A percentile compares a stretch with the other conserved stretches of the same genome.
phyloP scores from a whole-genome alignment of 1,140 invertebrate species.

The Procambarus virginalis region DNA sequence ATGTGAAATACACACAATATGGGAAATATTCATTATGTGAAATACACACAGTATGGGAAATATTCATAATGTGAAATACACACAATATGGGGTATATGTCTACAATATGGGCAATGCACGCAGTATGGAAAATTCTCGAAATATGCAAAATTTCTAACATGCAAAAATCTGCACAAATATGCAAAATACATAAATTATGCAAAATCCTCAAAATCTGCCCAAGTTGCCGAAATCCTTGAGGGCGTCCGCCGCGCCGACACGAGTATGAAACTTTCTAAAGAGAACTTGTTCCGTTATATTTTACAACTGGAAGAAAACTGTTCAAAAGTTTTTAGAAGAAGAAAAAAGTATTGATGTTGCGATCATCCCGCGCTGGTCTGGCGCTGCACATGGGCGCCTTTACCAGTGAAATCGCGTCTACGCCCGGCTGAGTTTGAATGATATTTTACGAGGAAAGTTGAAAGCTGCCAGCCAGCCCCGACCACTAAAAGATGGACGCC shows the following conservation, averaged over 20 bases:
- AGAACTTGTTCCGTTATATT: neutral
- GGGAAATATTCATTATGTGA: too few species aligned
- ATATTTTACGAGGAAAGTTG: conserved; percentile 11
- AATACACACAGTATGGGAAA: too few species aligned
- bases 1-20: too few species aligned
- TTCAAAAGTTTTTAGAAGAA: neutral
- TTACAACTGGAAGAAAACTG: neutral
- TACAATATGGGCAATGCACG: too few species aligned
- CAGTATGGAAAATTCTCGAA: too few species aligned
- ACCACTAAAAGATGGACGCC: conserved; percentile 9
- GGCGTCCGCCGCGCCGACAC: neutral
- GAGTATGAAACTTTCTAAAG: neutral
- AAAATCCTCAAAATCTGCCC: too few species aligned
- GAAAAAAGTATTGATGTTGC: neutral
- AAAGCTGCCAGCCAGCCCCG: neutral
- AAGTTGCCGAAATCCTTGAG: too few species aligned
- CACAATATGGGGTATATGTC: too few species aligned
- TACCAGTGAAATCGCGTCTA: neutral
- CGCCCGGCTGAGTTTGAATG: conserved; percentile 9
- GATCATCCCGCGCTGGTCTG: neutral
- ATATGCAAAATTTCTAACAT: too few species aligned
- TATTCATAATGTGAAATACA: too few species aligned
- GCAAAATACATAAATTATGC: too few species aligned
- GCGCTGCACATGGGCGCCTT: neutral
- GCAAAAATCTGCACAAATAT: too few species aligned